Evolutionary conservation across 2,888 invertebrate genomes (phyloP), one percentile per base, ranked within the genome.

Genomic region (Temnothorax ravouxi): DNA sequence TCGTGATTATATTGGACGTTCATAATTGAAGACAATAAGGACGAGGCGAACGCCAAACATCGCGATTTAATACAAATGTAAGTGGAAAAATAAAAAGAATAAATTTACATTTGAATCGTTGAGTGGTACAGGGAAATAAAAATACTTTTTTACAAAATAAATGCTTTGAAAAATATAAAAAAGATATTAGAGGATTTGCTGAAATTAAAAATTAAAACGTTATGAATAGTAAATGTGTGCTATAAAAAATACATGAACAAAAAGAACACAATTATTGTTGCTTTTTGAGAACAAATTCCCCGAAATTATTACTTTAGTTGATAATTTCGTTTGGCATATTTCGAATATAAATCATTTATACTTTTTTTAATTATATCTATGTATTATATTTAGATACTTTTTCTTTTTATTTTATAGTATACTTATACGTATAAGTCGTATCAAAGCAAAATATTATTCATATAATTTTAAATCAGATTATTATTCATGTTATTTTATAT

Each of bases 31-130:
- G 8, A 41, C 21, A 21, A 21, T 18, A 13, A 38, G 18, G 25
- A 56, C 13, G 34, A 18, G n/a, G 25, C 5, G 15, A 15, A 13
- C n/a, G 21, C 44, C 6, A 44, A 47, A 34, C 6, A 25, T 71
- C 18, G 18, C 13, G 18, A 47, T 79, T 0, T 69, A 34, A 56
- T 56, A 44, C 21, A 47, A 79, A 69, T 38, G 34, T 44, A 47
- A 41, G 3, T 25, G 9, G 21, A 50, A 5, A 76, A 62, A 21
- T 62, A 25, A 38, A 29, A 52, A 77, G 29, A 44, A 29, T 1
- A 41, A 62, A 25, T 76, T 76, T 25, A 18, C 50, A 34, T 34
- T 59, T 25, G 41, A 41, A 74, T 61, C 47, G 21, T 74, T 44
- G 29, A 59, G 3, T 13, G 9, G n/a, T 15, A 13, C 6, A 54